These are phyloP conservation scores for Morpho helenor DNA, from an alignment of 2,888 invertebrate species.

Conservation along the genomic window DNA sequence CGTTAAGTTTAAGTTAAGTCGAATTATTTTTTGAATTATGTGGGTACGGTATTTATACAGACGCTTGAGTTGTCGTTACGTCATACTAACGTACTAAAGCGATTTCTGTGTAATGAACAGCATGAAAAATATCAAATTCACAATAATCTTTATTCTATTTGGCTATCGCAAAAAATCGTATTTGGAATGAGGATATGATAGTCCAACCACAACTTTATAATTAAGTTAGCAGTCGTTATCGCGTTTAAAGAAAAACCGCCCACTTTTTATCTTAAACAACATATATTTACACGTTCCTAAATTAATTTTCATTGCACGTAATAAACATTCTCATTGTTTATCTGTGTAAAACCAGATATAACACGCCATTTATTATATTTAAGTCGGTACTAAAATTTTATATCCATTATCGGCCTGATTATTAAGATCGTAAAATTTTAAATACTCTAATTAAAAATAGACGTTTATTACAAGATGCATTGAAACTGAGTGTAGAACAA, in stretches of 20 bases:
- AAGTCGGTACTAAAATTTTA: conserved; percentile 29
- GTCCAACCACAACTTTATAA: too few relatives aligned
- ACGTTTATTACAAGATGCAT: conserved; percentile 53
- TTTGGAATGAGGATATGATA: too few relatives aligned
- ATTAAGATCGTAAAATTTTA: conserved; percentile 55
- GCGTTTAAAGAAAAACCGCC: not conserved
- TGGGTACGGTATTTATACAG: too few relatives aligned
- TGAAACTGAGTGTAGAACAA: conserved; percentile 48
- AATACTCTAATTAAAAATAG: conserved; percentile 59
- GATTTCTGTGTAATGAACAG: too few relatives aligned
- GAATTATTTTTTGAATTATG: too few relatives aligned
- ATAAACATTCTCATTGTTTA: conserved; percentile 7
- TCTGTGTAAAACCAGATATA: conserved; percentile 10
- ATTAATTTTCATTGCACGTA: conserved; percentile 1
- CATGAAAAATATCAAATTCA: too few relatives aligned
- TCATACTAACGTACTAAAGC: too few relatives aligned
- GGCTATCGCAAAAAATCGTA: too few relatives aligned
- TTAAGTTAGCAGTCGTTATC: not conserved
- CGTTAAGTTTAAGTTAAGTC: too few relatives aligned
- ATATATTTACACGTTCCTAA: not conserved
- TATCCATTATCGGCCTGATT: conserved; percentile 53
- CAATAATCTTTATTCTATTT: too few relatives aligned
- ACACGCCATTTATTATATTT: conserved; percentile 17
- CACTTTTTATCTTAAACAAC: not conserved
- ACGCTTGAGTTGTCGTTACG: too few relatives aligned